These are phyloP conservation scores for Neodiprion lecontei DNA, from an alignment of 1,140 invertebrate genomes.

Conservation along the genomic window DNA sequence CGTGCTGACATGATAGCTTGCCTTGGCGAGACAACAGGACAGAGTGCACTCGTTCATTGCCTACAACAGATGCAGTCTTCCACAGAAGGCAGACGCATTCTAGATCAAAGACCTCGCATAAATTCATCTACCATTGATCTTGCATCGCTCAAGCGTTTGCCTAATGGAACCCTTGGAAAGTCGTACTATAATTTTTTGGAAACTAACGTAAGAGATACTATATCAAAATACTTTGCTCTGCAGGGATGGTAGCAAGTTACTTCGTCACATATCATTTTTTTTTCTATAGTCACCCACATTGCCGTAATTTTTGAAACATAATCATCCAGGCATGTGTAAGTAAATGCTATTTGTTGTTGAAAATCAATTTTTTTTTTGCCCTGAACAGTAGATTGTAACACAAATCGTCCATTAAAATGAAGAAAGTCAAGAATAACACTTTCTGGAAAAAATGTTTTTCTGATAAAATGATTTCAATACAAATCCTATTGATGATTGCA, in stretches of 20 bases:
- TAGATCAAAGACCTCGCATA: constrained; percentile 84
- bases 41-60: constrained; percentile 73
- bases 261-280: background rate
- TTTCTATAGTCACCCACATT: constrained; percentile 18
- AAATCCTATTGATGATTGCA: too few species aligned
- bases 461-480: too few species aligned
- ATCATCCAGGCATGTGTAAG: background rate
- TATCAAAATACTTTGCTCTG: too few species aligned
- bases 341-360: background rate
- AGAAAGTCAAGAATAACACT: background rate
- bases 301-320: background rate
- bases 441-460: too few species aligned
- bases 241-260: too few species aligned
- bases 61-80: constrained; percentile 70
- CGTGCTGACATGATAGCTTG: constrained; percentile 93
- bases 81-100: constrained; percentile 75
- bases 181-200: constrained; percentile 84
- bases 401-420: constrained; percentile 10
- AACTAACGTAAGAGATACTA: constrained; percentile 69
- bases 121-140: constrained; percentile 85
- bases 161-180: constrained; percentile 83
- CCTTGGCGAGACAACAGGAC: constrained; percentile 88
- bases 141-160: constrained; percentile 72
- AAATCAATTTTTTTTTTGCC: constrained; percentile 17
- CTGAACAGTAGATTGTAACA: background rate